Evolutionary conservation across 2,113 vertebrate genomes (phyloP).

Genomic region (Callorhinus ursinus): DNA sequence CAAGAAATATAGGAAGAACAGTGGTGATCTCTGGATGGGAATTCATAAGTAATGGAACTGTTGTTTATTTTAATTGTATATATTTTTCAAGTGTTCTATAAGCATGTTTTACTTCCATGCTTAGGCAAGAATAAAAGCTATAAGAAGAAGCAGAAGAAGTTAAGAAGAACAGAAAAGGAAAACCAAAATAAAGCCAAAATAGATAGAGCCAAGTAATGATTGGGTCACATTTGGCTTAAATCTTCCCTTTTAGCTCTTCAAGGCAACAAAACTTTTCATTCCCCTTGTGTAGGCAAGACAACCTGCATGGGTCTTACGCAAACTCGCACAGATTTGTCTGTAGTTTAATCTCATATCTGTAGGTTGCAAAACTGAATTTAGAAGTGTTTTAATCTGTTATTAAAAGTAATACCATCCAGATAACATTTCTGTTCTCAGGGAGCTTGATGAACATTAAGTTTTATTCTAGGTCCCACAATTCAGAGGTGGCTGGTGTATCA

Average conservation of each 20-base stretch:
- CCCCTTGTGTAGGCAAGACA: neutral
- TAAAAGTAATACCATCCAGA: constrained; percentile 11
- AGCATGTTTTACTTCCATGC: neutral
- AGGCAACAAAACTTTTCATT: neutral
- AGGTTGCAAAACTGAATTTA: neutral
- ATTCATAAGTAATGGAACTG: neutral
- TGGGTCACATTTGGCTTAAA: neutral
- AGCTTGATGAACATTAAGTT: constrained; percentile 35
- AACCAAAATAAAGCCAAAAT: neutral
- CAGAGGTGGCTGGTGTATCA: neutral
- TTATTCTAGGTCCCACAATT: neutral
- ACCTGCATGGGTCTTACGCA: neutral
- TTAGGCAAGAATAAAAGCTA: neutral
- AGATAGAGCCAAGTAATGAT: neutral
- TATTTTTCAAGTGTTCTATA: constrained; percentile 44
- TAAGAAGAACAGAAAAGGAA: neutral
- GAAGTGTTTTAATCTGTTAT: constrained; percentile 14
- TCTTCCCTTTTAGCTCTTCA: neutral
- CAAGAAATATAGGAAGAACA: neutral
- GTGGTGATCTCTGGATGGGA: neutral
- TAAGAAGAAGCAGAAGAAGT: neutral
- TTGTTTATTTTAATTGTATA: neutral
- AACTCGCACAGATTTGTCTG: neutral
- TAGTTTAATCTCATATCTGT: neutral
- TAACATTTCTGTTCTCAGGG: constrained; percentile 14